Evolutionary conservation across 2,888 invertebrate genomes (phyloP).

Genomic region (Ennomos erosarius): DNA sequence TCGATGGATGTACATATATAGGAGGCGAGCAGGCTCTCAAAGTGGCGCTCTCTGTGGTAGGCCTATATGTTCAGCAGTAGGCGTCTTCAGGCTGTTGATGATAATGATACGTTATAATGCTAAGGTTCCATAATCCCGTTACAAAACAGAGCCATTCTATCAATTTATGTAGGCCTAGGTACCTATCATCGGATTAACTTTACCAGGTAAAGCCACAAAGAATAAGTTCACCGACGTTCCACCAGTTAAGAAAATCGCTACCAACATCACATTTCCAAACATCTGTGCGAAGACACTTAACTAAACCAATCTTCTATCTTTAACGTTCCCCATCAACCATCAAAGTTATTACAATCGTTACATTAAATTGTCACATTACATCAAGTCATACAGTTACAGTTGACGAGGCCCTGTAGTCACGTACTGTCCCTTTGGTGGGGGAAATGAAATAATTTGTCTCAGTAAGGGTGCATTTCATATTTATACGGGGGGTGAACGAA

Average conservation of each 20-base stretch:
- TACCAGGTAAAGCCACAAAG: no score
- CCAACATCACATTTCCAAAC: constrained; percentile 37
- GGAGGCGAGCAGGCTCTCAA: no score
- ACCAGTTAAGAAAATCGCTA: constrained; percentile 14
- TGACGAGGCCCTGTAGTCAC: constrained; percentile 75
- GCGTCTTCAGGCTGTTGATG: no score
- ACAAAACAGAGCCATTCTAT: no score
- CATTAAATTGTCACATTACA: constrained; percentile 68
- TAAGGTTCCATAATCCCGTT: no score
- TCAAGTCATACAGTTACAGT: constrained; percentile 65
- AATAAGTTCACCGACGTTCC: no score
- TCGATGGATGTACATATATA: no score
- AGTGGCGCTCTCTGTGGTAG: no score
- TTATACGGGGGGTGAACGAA: constrained; percentile 74
- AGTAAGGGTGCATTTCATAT: constrained; percentile 83
- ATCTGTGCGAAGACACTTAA: constrained; percentile 28
- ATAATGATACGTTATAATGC: no score
- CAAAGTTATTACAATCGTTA: constrained; percentile 62
- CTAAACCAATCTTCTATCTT: constrained; percentile 29
- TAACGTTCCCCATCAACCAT: constrained; percentile 46
- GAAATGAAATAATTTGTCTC: constrained; percentile 85
- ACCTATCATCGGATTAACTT: no score
- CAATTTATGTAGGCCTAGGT: no score
- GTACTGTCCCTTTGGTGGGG: constrained; percentile 76
- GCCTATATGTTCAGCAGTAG: no score